Conservation (phyloP, 2,113 vertebrate species). For the Loxodonta africana region DNA sequence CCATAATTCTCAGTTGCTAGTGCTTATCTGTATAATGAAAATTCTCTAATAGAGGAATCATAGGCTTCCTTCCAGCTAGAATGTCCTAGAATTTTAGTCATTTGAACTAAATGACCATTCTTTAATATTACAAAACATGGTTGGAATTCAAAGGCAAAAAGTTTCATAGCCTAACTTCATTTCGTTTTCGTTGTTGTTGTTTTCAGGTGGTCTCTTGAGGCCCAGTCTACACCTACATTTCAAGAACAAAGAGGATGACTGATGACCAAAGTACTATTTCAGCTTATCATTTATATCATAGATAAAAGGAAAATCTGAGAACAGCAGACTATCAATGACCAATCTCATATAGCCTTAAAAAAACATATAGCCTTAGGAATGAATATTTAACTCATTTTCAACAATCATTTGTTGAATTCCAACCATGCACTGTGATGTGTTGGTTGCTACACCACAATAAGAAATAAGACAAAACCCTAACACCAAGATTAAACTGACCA, state of each 20-base stretch:
- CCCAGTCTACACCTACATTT: conserved; percentile 41
- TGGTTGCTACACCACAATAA: background rate
- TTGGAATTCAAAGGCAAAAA: conserved; percentile 22
- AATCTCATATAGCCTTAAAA: background rate
- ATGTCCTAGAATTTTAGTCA: conserved; percentile 28
- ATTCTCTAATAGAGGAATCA: background rate
- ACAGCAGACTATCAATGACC: background rate
- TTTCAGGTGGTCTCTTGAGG: conserved; percentile 22
- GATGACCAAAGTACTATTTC: conserved; percentile 52
- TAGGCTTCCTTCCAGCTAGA: background rate
- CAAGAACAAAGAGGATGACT: conserved; percentile 78
- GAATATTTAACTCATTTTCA: conserved; percentile 71
- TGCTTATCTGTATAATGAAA: conserved; percentile 5
- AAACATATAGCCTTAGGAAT: conserved; percentile 9
- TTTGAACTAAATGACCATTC: conserved; percentile 37
- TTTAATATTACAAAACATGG: conserved; percentile 26
- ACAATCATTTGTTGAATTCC: conserved; percentile 18
- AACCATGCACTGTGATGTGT: background rate
- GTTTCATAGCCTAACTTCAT: background rate
- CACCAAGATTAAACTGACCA: background rate
- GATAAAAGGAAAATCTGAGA: conserved; percentile 67
- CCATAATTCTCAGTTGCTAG: background rate
- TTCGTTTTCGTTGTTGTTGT: background rate
- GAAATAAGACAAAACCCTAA: background rate
- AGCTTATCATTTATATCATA: conserved; percentile 55